Percentiles rank a stretch among this genome's conserved stretches.
These are phyloP conservation scores for Calliphora vicina DNA, from an alignment of 1,140 invertebrate genomes.

Conservation along the genomic window DNA sequence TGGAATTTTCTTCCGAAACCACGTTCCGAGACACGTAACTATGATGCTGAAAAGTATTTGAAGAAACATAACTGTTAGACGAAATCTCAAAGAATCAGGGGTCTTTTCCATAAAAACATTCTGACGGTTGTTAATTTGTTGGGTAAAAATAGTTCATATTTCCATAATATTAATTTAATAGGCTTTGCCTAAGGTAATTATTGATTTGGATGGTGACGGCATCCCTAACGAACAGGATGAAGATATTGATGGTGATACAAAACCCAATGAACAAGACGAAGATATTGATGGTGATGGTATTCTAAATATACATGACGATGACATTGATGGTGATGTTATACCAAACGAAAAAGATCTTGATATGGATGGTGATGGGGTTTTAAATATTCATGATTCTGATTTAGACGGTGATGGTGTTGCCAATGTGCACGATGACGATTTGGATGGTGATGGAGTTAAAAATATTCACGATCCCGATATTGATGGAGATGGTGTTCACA, in stretches of 20 bases:
- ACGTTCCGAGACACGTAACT: background rate
- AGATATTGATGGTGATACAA: constrained; percentile 39
- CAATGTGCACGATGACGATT: constrained; percentile 52
- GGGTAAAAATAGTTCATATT: constrained; percentile 42
- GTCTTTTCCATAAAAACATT: background rate
- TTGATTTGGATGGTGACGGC: constrained; percentile 58
- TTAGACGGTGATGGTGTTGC: constrained; percentile 62
- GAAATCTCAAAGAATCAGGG: background rate
- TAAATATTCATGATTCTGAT: constrained; percentile 58
- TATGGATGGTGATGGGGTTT: constrained; percentile 54
- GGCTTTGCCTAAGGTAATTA: constrained; percentile 41
- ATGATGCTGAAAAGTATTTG: too few relatives aligned
- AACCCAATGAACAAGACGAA: constrained; percentile 47
- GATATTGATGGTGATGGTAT: constrained; percentile 46
- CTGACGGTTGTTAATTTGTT: background rate
- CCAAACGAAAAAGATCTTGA: constrained; percentile 58
- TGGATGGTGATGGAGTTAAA: constrained; percentile 43
- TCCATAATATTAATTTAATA: constrained; percentile 56
- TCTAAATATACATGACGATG: constrained; percentile 58
- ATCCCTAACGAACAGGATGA: constrained; percentile 25
- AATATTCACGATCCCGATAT: constrained; percentile 51
- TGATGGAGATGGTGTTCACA: constrained; percentile 43
- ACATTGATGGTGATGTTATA: constrained; percentile 56
- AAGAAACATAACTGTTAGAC: background rate
- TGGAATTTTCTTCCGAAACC: background rate